Evolutionary conservation across 2,797 vertebrate genomes (phyloP).

Genomic region (Muscicapa striata): DNA sequence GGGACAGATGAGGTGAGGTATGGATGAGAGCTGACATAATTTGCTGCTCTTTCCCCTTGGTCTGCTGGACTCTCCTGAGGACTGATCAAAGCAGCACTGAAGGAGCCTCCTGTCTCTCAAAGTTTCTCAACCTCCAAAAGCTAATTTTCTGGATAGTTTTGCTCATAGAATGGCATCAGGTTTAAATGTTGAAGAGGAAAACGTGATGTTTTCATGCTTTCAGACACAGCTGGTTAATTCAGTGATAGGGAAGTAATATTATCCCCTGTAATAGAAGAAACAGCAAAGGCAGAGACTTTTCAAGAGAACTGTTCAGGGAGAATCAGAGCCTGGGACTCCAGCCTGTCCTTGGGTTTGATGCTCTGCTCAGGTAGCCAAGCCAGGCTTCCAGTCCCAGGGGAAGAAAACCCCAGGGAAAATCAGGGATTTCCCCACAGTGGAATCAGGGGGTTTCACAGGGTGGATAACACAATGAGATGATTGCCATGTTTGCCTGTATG

Average conservation of each 20-base stretch:
- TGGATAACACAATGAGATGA: not conserved
- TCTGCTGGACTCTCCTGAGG: not conserved
- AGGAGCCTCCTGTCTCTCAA: not conserved
- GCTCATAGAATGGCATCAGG: not conserved
- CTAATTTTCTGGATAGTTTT: constrained; percentile 24
- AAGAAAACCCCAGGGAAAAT: not conserved
- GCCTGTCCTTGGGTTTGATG: not conserved
- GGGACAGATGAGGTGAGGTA: not conserved
- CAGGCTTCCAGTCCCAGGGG: not conserved
- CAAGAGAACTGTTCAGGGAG: not conserved
- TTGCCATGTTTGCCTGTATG: not conserved
- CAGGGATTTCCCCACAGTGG: too few relatives aligned
- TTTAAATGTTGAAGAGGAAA: constrained; percentile 23
- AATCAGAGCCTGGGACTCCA: not conserved
- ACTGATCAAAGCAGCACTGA: not conserved
- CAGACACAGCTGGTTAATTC: constrained; percentile 17
- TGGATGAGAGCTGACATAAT: not conserved
- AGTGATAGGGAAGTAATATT: constrained; percentile 12
- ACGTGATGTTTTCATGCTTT: constrained; percentile 34
- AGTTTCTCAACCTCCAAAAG: not conserved
- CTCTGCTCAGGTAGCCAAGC: not conserved
- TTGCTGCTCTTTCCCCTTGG: not conserved
- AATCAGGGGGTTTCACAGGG: not conserved
- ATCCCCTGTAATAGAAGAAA: not conserved
- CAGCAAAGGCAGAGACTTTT: not conserved